A percentile compares a stretch with the other conserved stretches of the same genome.
These are phyloP conservation scores for Anabacerthia variegaticeps DNA, from an alignment of 2,797 vertebrate genomes.

Conservation along the genomic window DNA sequence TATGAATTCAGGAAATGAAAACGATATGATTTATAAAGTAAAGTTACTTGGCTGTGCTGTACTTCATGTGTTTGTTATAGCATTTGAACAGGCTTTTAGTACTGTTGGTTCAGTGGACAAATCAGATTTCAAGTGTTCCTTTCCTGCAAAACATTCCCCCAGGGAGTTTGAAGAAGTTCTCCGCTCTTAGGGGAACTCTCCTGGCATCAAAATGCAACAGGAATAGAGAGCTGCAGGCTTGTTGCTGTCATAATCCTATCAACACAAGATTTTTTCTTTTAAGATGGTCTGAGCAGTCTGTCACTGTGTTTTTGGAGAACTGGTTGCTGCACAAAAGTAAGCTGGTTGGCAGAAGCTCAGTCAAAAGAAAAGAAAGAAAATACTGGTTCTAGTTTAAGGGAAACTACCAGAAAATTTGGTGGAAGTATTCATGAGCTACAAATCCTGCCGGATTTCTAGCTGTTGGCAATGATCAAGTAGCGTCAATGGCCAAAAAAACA, in stretches of 20 bases:
- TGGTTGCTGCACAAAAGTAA: conserved; percentile 21
- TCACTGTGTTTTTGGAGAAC: conserved; percentile 22
- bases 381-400: conserved; percentile 26
- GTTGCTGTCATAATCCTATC: conserved; percentile 54
- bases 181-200: conserved; percentile 7
- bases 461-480: conserved; percentile 40
- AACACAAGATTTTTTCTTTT: conserved; percentile 25
- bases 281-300: conserved; percentile 46
- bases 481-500: conserved; percentile 31
- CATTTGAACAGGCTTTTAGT: not conserved
- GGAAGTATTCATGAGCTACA: conserved; percentile 27
- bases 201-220: conserved; percentile 24
- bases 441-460: conserved; percentile 11
- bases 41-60: conserved; percentile 34
- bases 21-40: conserved; percentile 47
- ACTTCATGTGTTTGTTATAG: conserved; percentile 10
- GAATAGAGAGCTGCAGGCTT: conserved; percentile 17
- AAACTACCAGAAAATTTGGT: conserved; percentile 52
- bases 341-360: conserved; percentile 14
- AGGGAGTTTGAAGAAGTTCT: conserved; percentile 31
- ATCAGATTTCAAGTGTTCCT: conserved; percentile 20
- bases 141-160: not conserved
- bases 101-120: conserved; percentile 31
- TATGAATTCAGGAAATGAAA: conserved; percentile 65
- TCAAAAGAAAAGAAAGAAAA: conserved; percentile 32